phyloP scores from a whole-genome alignment of 2,797 vertebrate species.

The Pelodytes ibericus region DNA sequence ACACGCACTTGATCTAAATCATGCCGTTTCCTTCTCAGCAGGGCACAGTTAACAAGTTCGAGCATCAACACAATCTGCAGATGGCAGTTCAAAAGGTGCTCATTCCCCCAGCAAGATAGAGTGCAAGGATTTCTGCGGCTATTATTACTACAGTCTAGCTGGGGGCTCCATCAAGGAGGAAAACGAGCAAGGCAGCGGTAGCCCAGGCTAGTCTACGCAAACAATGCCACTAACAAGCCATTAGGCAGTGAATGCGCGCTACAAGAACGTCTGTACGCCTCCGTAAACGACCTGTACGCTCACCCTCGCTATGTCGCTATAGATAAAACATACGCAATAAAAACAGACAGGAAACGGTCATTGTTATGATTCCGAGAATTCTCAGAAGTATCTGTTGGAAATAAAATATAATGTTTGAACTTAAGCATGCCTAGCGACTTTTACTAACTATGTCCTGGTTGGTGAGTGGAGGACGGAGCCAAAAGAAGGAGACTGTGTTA shows the following conservation, averaged over 20 bases:
- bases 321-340: too few species aligned
- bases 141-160: conserved; percentile 70
- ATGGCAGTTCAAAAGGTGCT: conserved; percentile 87
- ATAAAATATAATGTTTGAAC: too few species aligned
- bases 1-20: conserved; percentile 97
- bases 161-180: conserved; percentile 67
- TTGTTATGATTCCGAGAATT: too few species aligned
- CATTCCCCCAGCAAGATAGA: conserved; percentile 81
- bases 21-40: conserved; percentile 96
- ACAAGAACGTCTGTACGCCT: too few species aligned
- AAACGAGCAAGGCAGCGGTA: conserved; percentile 61
- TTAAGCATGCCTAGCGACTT: too few species aligned
- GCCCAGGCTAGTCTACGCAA: conserved; percentile 66
- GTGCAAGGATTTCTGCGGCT: conserved; percentile 75
- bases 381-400: too few species aligned
- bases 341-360: too few species aligned
- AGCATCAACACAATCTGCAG: conserved; percentile 82
- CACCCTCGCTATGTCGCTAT: too few species aligned
- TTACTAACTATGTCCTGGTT: too few species aligned
- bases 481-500: too few species aligned
- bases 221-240: conserved; percentile 63
- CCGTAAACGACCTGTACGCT: too few species aligned
- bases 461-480: too few species aligned
- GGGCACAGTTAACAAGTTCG: conserved; percentile 89
- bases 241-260: not conserved